Evolutionary conservation across 2,888 invertebrate genomes (phyloP).

Genomic region (Muscina levida): DNA sequence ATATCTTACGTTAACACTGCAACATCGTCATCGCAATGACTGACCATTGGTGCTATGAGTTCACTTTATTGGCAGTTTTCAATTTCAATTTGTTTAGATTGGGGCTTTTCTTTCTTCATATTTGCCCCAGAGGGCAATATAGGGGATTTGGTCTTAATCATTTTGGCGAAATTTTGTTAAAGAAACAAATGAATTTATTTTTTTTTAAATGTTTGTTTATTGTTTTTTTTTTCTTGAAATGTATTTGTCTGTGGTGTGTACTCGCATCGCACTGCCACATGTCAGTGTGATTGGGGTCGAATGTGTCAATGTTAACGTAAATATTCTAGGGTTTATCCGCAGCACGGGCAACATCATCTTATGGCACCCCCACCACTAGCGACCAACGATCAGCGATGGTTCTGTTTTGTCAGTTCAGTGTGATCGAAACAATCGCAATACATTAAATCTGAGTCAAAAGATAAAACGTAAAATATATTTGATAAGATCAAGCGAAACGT

Average conservation of each 20-base stretch:
- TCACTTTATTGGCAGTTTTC: neutral
- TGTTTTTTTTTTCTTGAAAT: slow-evolving; percentile 15
- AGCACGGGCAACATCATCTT: neutral
- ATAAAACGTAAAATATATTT: neutral
- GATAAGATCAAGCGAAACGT: neutral
- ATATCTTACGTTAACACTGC: neutral
- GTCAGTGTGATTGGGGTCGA: slow-evolving; percentile 64
- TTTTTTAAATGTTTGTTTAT: slow-evolving; percentile 26
- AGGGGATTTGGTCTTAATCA: neutral
- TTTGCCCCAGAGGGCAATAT: too few relatives aligned
- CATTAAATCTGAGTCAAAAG: slow-evolving; percentile 17
- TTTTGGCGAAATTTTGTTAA: neutral
- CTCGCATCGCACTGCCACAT: slow-evolving; percentile 1
- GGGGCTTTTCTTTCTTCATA: neutral
- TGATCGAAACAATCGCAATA: slow-evolving; percentile 12
- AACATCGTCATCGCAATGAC: too few relatives aligned
- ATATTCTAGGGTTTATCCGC: slow-evolving; percentile 3
- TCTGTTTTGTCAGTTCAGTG: neutral
- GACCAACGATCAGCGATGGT: slow-evolving; percentile 5
- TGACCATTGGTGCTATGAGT: too few relatives aligned
- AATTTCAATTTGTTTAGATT: slow-evolving; percentile 8
- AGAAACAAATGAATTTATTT: slow-evolving; percentile 19
- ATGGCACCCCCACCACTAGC: slow-evolving; percentile 19
- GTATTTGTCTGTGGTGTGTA: neutral
- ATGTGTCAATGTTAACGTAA: slow-evolving; percentile 48